A percentile compares a stretch with the other conserved stretches of the same genome.
Evolutionary conservation across 53 echinoderm and acorn worm species (phyloP).

Genomic region (Echinometra lucunter): DNA sequence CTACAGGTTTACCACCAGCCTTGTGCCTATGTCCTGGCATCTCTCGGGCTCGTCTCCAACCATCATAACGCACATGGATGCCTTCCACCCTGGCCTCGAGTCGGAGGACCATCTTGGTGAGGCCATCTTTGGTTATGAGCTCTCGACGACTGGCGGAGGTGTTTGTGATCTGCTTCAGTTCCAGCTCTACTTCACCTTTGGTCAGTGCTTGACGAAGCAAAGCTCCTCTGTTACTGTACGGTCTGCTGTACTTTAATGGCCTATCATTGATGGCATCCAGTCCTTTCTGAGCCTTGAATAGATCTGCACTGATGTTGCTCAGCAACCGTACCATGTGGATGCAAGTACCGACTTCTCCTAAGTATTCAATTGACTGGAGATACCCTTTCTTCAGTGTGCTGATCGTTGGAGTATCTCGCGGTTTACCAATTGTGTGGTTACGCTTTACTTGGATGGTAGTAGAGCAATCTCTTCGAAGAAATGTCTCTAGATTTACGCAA

Average conservation of each 20-base stretch:
- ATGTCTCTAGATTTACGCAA: conserved; percentile 7
- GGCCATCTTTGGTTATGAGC: conserved; percentile 14
- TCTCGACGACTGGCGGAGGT: neutral
- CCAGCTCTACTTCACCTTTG: neutral
- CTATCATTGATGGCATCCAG: neutral
- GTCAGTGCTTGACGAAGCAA: conserved; percentile 9
- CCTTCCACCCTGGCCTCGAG: neutral
- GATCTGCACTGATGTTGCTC: neutral
- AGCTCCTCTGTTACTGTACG: neutral
- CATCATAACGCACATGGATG: neutral
- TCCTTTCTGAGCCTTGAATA: neutral
- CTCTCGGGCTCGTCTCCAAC: conserved; percentile 1
- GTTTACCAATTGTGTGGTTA: neutral
- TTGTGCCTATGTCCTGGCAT: conserved; percentile 24
- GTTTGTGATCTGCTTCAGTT: neutral
- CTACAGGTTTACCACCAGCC: no score
- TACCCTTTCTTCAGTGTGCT: neutral
- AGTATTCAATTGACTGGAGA: conserved; percentile 13
- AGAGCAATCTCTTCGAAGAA: neutral
- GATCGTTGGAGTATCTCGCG: neutral
- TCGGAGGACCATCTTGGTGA: neutral
- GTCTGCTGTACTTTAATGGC: neutral
- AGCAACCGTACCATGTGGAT: neutral
- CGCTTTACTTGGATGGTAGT: neutral
- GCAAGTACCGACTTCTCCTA: neutral